Percentiles rank a stretch among this genome's conserved stretches.
Conservation (phyloP, 2,888 invertebrate species). For the Agriopis aurantiaria region DNA sequence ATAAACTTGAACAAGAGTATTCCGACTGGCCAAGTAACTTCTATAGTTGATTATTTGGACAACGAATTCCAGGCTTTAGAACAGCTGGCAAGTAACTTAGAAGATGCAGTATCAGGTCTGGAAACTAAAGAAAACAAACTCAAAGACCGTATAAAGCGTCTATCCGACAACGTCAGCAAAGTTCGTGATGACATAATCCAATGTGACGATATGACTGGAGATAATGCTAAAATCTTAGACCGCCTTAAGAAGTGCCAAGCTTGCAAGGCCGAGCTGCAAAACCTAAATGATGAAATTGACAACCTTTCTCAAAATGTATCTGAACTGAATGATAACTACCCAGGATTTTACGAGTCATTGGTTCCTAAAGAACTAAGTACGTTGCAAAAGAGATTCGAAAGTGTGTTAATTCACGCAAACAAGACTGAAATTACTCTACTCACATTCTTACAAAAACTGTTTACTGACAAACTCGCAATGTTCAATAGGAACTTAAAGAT, state of each 20-base stretch:
- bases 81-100: slow-evolving; percentile 90
- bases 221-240: slow-evolving; percentile 93
- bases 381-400: slow-evolving; percentile 94
- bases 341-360: slow-evolving; percentile 91
- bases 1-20: slow-evolving; percentile 90
- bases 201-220: slow-evolving; percentile 96
- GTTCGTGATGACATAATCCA: slow-evolving; percentile 94
- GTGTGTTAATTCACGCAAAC: slow-evolving; percentile 91
- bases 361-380: slow-evolving; percentile 93
- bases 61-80: slow-evolving; percentile 92
- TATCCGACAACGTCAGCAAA: slow-evolving; percentile 90
- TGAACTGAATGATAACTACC: slow-evolving; percentile 91
- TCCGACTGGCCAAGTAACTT: slow-evolving; percentile 89
- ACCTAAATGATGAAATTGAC: slow-evolving; percentile 89
- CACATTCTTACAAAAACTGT: slow-evolving; percentile 94
- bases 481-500: slow-evolving; percentile 93
- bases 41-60: slow-evolving; percentile 89
- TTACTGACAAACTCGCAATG: slow-evolving; percentile 93
- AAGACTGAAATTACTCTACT: slow-evolving; percentile 93
- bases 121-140: slow-evolving; percentile 91
- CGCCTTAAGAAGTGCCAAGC: slow-evolving; percentile 91
- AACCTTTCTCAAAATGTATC: slow-evolving; percentile 89
- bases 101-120: slow-evolving; percentile 90
- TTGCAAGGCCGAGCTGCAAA: slow-evolving; percentile 90
- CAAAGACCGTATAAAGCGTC: slow-evolving; percentile 89